Evolutionary conservation across 2,888 invertebrate species (phyloP).

Genomic region (Lasioglossum marginatum): DNA sequence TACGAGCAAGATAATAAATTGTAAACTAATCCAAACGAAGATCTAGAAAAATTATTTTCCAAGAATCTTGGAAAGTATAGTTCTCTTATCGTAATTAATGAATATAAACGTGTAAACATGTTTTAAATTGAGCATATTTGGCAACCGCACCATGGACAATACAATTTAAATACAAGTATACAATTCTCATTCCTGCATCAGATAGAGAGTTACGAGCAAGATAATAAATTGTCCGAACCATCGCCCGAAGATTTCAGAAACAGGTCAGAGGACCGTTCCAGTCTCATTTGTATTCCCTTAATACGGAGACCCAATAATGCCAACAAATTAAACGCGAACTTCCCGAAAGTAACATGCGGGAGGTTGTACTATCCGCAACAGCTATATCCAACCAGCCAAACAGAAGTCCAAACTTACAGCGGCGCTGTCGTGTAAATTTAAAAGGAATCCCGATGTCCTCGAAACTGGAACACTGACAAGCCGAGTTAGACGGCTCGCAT

Average conservation of each 20-base stretch:
- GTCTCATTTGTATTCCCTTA: background rate
- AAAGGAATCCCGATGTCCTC: slow-evolving; percentile 28
- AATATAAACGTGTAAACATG: background rate
- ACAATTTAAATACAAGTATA: background rate
- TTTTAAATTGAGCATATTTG: background rate
- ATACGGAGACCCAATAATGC: background rate
- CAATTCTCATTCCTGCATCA: background rate
- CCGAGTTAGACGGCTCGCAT: slow-evolving; percentile 33
- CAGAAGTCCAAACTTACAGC: slow-evolving; percentile 11
- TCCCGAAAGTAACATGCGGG: slow-evolving; percentile 7
- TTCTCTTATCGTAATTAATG: background rate
- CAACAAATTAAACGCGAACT: slow-evolving; percentile 34
- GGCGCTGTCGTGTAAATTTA: slow-evolving; percentile 42
- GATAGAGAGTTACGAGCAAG: background rate
- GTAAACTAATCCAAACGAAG: no score
- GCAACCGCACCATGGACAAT: background rate
- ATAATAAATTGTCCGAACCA: background rate
- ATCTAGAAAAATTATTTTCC: background rate
- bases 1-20: background rate
- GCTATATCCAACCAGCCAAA: slow-evolving; percentile 17
- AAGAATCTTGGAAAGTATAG: background rate
- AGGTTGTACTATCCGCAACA: background rate
- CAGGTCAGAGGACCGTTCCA: background rate
- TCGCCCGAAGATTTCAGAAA: background rate
- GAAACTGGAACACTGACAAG: slow-evolving; percentile 42